Percentiles rank a stretch among this genome's conserved stretches.
Evolutionary conservation across 1,140 invertebrate species (phyloP).

Genomic region (Hylyphantes graminicola): DNA sequence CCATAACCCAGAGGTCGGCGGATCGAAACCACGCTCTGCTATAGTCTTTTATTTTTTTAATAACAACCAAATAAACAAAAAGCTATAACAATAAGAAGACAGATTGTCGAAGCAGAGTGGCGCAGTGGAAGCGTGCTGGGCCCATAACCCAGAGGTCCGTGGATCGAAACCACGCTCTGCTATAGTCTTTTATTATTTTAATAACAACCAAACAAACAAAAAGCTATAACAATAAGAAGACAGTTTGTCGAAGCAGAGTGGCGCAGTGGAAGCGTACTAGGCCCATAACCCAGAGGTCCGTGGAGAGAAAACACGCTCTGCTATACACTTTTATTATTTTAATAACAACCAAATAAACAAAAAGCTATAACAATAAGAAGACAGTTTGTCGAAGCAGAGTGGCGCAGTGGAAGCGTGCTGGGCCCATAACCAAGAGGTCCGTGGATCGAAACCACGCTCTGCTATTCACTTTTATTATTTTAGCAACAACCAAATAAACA

Average conservation of each 20-base stretch:
- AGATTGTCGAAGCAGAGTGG: too few species aligned
- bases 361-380: background rate
- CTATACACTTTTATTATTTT: background rate
- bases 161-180: too few species aligned
- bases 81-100: too few species aligned
- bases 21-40: background rate
- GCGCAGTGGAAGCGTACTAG: background rate
- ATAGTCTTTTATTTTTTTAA: too few species aligned
- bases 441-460: background rate
- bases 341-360: background rate
- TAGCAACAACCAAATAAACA: too few species aligned
- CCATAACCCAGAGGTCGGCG: background rate
- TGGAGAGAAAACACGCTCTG: background rate
- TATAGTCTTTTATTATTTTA: too few species aligned
- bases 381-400: background rate
- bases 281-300: background rate
- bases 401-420: too few species aligned
- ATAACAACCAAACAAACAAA: too few species aligned
- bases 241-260: background rate
- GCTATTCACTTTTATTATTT: conserved; percentile 84
- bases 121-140: too few species aligned
- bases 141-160: too few species aligned
- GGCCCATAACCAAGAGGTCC: background rate
- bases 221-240: background rate
- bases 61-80: too few species aligned